phyloP scores from a whole-genome alignment of 2,888 invertebrate genomes.

The Latrodectus hesperus region DNA sequence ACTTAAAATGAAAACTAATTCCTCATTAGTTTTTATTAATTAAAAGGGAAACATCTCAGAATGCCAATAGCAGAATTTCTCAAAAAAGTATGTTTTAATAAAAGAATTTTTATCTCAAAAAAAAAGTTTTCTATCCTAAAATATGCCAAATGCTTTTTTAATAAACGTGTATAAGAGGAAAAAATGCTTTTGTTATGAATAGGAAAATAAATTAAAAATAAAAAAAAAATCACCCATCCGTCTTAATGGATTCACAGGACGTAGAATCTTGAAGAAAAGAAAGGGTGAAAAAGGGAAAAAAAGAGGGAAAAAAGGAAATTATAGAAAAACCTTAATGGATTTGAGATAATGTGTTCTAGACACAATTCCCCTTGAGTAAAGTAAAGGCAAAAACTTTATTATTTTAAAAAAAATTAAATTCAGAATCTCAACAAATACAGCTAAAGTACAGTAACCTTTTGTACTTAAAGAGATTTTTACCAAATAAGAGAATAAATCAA shows the following conservation, averaged over 20 bases:
- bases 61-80: no score
- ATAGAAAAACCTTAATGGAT: constrained; percentile 5
- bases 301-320: neutral
- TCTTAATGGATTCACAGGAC: neutral
- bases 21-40: no score
- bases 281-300: neutral
- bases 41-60: no score
- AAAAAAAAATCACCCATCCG: neutral
- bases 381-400: neutral
- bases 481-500: no score
- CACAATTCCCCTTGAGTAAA: neutral
- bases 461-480: no score
- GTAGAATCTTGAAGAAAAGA: neutral
- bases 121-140: neutral
- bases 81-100: no score
- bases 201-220: neutral
- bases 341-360: neutral
- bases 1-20: no score
- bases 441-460: no score
- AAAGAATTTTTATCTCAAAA: no score
- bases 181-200: neutral
- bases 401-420: neutral
- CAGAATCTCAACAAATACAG: no score
- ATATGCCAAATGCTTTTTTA: neutral
- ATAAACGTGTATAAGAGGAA: neutral